phyloP scores from a whole-genome alignment of 2,113 vertebrate genomes.

The Ochotona curzoniae region DNA sequence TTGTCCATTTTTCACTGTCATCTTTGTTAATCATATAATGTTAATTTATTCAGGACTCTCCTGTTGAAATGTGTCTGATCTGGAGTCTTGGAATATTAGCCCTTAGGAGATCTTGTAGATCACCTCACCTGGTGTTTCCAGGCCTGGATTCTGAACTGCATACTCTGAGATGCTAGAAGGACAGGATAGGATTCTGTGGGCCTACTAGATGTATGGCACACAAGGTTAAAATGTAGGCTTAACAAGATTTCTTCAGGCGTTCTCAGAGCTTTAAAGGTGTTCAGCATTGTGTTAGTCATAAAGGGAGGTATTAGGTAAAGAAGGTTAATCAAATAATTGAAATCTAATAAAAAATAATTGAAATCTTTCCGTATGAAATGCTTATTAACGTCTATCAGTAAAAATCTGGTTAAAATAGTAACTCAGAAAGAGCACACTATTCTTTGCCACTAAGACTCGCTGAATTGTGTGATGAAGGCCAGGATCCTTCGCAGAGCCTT shows the following conservation, averaged over 20 bases:
- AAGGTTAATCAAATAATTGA: conserved; percentile 2
- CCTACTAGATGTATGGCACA: neutral
- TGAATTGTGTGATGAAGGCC: conserved; percentile 18
- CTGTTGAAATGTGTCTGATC: conserved; percentile 34
- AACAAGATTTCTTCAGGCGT: neutral
- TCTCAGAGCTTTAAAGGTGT: conserved; percentile 2
- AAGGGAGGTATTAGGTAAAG: neutral
- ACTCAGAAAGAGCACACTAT: neutral
- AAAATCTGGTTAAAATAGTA: neutral
- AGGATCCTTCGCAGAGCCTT: neutral
- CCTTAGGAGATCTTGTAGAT: neutral
- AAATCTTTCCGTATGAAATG: conserved; percentile 33
- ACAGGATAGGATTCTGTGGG: neutral
- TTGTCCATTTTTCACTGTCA: neutral
- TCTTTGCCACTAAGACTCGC: conserved; percentile 3
- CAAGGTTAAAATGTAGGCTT: conserved; percentile 17
- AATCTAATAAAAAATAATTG: conserved; percentile 3
- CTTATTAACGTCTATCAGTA: neutral
- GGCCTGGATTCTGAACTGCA: neutral
- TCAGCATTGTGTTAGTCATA: neutral
- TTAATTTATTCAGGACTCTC: neutral
- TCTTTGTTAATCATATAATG: neutral
- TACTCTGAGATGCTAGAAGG: conserved; percentile 26
- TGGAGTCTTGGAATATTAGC: conserved; percentile 15
- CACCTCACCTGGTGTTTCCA: neutral